phyloP scores from a whole-genome alignment of 2,113 vertebrate species.

The rat (Rattus norvegicus) region DNA sequence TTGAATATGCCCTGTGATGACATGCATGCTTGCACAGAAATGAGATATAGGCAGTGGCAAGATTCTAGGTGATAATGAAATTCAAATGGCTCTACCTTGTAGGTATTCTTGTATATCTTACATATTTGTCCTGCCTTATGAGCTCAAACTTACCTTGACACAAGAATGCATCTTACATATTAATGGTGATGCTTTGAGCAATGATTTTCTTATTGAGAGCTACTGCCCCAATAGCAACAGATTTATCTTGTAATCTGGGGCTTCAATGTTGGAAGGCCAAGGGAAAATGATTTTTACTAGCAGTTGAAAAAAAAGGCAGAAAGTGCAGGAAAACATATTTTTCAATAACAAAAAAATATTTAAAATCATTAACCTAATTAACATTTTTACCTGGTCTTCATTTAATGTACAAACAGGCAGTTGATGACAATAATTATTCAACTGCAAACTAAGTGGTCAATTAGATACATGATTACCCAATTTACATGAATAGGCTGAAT shows the following conservation, averaged over 20 bases:
- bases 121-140: not conserved
- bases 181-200: conserved; percentile 26
- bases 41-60: not conserved
- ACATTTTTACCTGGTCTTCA: conserved; percentile 81
- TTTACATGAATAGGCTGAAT: conserved; percentile 69
- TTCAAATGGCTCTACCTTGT: not conserved
- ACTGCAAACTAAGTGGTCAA: conserved; percentile 74
- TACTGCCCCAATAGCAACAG: conserved; percentile 23
- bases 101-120: not conserved
- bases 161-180: not conserved
- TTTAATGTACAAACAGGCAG: conserved; percentile 70
- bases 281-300: conserved; percentile 53
- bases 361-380: conserved; percentile 81
- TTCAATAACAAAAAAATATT: conserved; percentile 78
- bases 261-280: conserved; percentile 50
- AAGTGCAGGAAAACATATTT: conserved; percentile 69
- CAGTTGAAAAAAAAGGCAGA: conserved; percentile 60
- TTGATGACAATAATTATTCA: conserved; percentile 79
- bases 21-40: not conserved
- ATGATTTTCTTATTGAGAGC: conserved; percentile 29
- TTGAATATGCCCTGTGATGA: not conserved
- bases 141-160: not conserved
- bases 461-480: conserved; percentile 79
- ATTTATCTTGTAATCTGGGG: conserved; percentile 26
- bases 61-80: not conserved